Evolutionary conservation across 2,888 invertebrate genomes (phyloP), one percentile per base, ranked within the genome.

Genomic region (Parascotia fuliginaria): DNA sequence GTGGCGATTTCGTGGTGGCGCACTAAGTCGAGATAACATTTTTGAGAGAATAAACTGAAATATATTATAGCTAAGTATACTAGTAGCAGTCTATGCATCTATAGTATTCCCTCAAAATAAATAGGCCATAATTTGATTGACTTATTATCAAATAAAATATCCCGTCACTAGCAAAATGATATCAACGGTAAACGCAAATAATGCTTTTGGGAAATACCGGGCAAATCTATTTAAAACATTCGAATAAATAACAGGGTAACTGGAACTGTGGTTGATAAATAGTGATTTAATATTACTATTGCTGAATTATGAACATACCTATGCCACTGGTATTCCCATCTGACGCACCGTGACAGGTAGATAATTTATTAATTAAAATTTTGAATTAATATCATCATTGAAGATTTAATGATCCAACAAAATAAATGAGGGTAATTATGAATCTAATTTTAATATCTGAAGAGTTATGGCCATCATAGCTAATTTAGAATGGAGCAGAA

Each of bases 241-340:
- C 11, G 33, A 38, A 34, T 40, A 50, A 50, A 50, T 31, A 44
- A 15, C 12, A 15, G 27, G 24, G 36, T 44, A 40, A 50, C 36
- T 36, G 40, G 31, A n/a, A 39, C 36, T 29, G 36, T 41, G 50
- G 50, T 44, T 44, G 40, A 41, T 44, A 31, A 50, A 44, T 29
- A 19, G 29, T 44, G 50, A 50, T 50, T 50, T 44, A 50, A 50
- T 45, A 44, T 50, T 50, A 32, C 44, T 50, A 44, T 50, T 43
- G 24, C 24, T 50, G 44, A 50, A 40, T 50, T 50, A 44, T 41
- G 14, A 32, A 41, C 28, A 34, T 9, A 38, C 28, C 33, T 49
- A 19, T 34, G 28, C 27, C 11, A 19, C 28, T 22, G 14, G 15
- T 33, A 33, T 37, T 49, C 42, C 38, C 42, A 14, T 24, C 6